Conservation (phyloP, 2,797 vertebrate genomes). For the Danio tinwini region DNA sequence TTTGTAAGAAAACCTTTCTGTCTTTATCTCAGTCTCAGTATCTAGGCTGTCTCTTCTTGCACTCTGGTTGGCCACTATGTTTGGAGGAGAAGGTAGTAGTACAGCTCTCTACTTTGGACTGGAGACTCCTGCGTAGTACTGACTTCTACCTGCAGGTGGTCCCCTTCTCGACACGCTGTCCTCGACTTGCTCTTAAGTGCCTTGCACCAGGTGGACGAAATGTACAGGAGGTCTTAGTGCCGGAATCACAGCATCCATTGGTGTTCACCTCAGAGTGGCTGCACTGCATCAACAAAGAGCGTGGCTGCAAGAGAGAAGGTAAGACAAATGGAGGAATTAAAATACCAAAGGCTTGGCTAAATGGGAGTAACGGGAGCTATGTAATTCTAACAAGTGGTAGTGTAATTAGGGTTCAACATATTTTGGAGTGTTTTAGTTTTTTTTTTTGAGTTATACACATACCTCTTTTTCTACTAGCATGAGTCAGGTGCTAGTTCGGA, state of each 20-base stretch:
- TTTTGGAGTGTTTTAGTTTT: background rate
- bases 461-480: no score
- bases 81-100: constrained; percentile 89
- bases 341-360: background rate
- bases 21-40: constrained; percentile 84
- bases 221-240: constrained; percentile 87
- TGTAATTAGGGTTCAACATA: background rate
- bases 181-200: constrained; percentile 89
- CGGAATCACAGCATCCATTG: constrained; percentile 85
- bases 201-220: constrained; percentile 86
- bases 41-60: constrained; percentile 89
- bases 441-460: background rate
- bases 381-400: background rate
- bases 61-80: constrained; percentile 92
- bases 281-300: constrained; percentile 89
- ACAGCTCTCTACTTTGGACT: constrained; percentile 90
- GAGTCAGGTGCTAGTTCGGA: no score
- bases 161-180: constrained; percentile 87
- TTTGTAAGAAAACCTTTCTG: background rate
- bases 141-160: constrained; percentile 96
- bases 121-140: constrained; percentile 86
- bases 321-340: constrained; percentile 8
- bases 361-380: background rate
- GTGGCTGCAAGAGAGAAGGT: constrained; percentile 83
- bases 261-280: constrained; percentile 93